Conservation (phyloP, 2,797 vertebrate species). For the Poecilia gillii region DNA sequence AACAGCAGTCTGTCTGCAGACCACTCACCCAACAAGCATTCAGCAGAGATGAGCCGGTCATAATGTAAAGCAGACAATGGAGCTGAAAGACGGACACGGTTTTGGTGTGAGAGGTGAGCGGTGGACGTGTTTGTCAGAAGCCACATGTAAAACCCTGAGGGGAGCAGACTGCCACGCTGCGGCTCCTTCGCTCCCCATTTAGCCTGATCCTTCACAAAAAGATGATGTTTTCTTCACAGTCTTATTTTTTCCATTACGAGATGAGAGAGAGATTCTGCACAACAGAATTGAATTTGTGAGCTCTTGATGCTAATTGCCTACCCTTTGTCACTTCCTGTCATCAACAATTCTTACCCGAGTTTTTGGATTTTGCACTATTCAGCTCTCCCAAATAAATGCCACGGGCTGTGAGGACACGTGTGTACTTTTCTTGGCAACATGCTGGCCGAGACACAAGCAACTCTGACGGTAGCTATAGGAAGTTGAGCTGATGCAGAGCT, state of each 20-base stretch:
- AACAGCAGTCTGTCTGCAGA: not conserved
- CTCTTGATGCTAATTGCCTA: constrained; percentile 19
- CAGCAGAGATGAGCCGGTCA: not conserved
- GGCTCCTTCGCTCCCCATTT: constrained; percentile 1
- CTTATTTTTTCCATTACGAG: constrained; percentile 1
- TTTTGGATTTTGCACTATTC: not conserved
- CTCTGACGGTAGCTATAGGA: not conserved
- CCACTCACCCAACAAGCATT: not conserved
- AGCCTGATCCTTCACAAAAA: constrained; percentile 26
- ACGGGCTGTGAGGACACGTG: not conserved
- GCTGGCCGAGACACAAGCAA: not conserved
- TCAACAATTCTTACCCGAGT: not conserved
- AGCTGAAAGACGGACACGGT: not conserved
- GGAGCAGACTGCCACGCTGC: not conserved
- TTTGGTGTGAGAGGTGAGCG: not conserved
- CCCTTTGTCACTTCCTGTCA: not conserved
- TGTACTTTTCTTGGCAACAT: not conserved
- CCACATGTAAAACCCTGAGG: constrained; percentile 12
- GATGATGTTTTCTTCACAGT: not conserved
- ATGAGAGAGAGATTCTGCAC: constrained; percentile 2
- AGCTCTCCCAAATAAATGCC: not conserved
- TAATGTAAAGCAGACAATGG: not conserved
- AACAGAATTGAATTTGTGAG: not conserved
- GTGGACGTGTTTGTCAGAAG: constrained; percentile 22
- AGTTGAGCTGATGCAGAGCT: constrained; percentile 22